Percentiles rank a stretch among this genome's conserved stretches.
These are phyloP conservation scores for Denticeps clupeoides DNA, from an alignment of 2,797 vertebrate genomes.

Conservation along the genomic window DNA sequence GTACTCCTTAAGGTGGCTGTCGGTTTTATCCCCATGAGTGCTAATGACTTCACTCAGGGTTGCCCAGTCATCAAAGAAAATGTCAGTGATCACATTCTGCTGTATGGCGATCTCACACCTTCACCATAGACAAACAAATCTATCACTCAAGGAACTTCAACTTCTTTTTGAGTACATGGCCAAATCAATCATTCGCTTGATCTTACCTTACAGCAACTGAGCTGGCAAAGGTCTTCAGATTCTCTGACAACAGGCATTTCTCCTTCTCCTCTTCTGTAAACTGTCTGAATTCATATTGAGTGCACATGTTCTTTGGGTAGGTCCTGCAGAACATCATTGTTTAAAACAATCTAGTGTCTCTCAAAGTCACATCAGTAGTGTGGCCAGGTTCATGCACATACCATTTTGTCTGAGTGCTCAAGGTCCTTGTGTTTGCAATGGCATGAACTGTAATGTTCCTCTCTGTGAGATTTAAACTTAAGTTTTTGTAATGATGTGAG, in stretches of 20 bases:
- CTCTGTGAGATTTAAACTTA: slow-evolving; percentile 66
- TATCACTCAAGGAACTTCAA: too few species aligned
- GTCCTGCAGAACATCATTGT: slow-evolving; percentile 49
- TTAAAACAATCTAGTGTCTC: too few species aligned
- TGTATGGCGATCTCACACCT: slow-evolving; percentile 76
- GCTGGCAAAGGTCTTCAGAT: slow-evolving; percentile 57
- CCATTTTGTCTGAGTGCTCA: slow-evolving; percentile 75
- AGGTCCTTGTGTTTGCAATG: slow-evolving; percentile 46
- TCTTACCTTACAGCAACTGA: slow-evolving; percentile 59
- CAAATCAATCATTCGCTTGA: slow-evolving; percentile 2
- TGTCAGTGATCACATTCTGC: slow-evolving; percentile 75
- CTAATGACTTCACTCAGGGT: slow-evolving; percentile 54
- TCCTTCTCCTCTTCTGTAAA: slow-evolving; percentile 60
- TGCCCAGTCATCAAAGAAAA: slow-evolving; percentile 73
- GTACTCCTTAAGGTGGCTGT: slow-evolving; percentile 61
- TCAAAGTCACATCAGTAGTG: too few species aligned
- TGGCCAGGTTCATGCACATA: too few species aligned
- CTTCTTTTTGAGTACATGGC: slow-evolving; percentile 1
- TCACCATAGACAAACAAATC: slow-evolving; percentile 10
- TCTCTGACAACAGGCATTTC: slow-evolving; percentile 44
- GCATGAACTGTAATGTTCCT: slow-evolving; percentile 60
- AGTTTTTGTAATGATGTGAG: slow-evolving; percentile 67
- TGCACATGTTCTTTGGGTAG: slow-evolving; percentile 61
- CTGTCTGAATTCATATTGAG: slow-evolving; percentile 65
- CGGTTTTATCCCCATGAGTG: slow-evolving; percentile 48